These are phyloP conservation scores for Eupithecia insigniata DNA, from an alignment of 2,888 invertebrate genomes.

Conservation along the genomic window DNA sequence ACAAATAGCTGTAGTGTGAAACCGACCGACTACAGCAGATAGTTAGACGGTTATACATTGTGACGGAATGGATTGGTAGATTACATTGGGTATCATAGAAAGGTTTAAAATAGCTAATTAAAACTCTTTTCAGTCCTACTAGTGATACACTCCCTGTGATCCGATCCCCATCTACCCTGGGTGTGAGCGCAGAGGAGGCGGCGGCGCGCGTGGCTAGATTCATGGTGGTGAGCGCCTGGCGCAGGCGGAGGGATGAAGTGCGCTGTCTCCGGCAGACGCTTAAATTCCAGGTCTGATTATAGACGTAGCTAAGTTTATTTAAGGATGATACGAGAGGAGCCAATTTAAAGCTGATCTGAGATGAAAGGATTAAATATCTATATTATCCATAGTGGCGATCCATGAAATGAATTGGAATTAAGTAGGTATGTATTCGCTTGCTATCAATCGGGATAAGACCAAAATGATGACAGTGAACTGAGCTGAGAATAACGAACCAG, in stretches of 20 bases:
- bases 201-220: slow-evolving; percentile 74
- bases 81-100: background rate
- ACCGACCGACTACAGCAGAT: background rate
- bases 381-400: too few relatives aligned
- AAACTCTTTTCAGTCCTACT: slow-evolving; percentile 18
- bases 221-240: slow-evolving; percentile 81
- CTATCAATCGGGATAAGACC: too few relatives aligned
- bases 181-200: slow-evolving; percentile 63
- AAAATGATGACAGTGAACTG: too few relatives aligned
- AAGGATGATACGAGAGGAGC: too few relatives aligned
- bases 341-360: too few relatives aligned
- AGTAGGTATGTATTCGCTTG: too few relatives aligned
- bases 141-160: slow-evolving; percentile 45
- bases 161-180: slow-evolving; percentile 52
- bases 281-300: slow-evolving; percentile 65
- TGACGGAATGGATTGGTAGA: background rate
- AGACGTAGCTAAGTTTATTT: background rate
- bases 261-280: slow-evolving; percentile 74
- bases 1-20: background rate
- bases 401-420: too few relatives aligned
- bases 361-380: too few relatives aligned
- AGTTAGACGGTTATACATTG: too few relatives aligned
- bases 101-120: background rate
- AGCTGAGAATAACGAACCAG: too few relatives aligned
- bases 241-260: slow-evolving; percentile 78